These are phyloP conservation scores for Hartigia nigra DNA, from an alignment of 2,888 invertebrate species.

Conservation along the genomic window DNA sequence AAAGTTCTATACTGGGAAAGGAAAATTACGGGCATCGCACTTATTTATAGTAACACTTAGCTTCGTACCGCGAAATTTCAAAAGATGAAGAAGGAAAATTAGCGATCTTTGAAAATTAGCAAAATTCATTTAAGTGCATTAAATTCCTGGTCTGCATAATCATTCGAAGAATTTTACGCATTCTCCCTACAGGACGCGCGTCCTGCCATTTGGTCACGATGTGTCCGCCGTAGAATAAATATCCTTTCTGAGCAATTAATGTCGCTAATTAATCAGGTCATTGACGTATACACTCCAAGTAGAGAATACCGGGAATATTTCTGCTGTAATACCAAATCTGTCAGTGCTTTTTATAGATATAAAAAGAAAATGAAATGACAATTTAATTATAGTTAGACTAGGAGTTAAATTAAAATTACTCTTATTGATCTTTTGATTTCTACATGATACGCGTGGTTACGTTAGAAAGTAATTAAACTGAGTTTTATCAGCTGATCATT, in stretches of 20 bases:
- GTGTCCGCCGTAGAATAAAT: neutral
- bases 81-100: neutral
- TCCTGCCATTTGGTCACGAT: neutral
- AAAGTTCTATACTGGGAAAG: neutral
- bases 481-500: conserved; percentile 16
- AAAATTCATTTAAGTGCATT: neutral
- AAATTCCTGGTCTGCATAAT: neutral
- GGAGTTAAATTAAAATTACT: too few species aligned
- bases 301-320: neutral
- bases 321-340: neutral
- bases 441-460: too few species aligned
- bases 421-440: too few species aligned
- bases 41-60: neutral
- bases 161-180: neutral
- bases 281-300: neutral
- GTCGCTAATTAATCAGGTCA: neutral
- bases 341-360: neutral
- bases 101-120: neutral
- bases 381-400: neutral
- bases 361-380: neutral
- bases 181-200: neutral
- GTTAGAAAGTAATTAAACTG: neutral
- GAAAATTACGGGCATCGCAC: neutral
- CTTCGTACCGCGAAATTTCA: neutral
- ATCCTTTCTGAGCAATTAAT: neutral